These are phyloP conservation scores for Marisa cornuarietis DNA, from an alignment of 1,140 invertebrate genomes.

Conservation along the genomic window DNA sequence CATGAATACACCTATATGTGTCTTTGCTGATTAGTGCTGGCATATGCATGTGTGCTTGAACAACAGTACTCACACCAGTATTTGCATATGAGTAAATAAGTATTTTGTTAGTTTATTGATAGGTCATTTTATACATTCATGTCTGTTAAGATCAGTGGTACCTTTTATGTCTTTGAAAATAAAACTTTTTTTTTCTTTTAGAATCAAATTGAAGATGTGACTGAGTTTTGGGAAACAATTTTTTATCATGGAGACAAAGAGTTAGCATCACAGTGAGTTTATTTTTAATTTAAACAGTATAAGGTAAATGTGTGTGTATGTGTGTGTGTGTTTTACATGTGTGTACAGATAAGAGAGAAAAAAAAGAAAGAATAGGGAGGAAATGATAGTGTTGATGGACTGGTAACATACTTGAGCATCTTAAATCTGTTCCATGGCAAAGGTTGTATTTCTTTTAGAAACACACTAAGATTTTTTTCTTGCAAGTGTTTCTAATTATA, in stretches of 20 bases:
- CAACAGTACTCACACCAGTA: not conserved
- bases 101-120: not conserved
- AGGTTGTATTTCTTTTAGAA: too few relatives aligned
- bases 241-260: constrained; percentile 16
- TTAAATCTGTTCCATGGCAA: too few relatives aligned
- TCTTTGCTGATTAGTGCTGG: not conserved
- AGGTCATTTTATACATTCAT: not conserved
- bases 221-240: constrained; percentile 6
- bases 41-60: not conserved
- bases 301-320: not conserved
- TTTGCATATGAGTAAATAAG: not conserved
- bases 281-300: not conserved
- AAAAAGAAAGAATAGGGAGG: too few relatives aligned
- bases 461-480: too few relatives aligned
- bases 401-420: too few relatives aligned
- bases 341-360: not conserved
- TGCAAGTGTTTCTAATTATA: too few relatives aligned
- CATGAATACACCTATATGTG: not conserved
- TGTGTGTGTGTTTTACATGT: not conserved
- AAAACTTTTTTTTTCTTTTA: not conserved
- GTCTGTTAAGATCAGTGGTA: not conserved
- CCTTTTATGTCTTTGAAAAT: not conserved
- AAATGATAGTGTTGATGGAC: too few relatives aligned
- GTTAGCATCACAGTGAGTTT: constrained; percentile 6
- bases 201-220: not conserved